These are phyloP conservation scores for Lipotes vexillifer DNA, from an alignment of 2,113 vertebrate species.

Conservation along the genomic window DNA sequence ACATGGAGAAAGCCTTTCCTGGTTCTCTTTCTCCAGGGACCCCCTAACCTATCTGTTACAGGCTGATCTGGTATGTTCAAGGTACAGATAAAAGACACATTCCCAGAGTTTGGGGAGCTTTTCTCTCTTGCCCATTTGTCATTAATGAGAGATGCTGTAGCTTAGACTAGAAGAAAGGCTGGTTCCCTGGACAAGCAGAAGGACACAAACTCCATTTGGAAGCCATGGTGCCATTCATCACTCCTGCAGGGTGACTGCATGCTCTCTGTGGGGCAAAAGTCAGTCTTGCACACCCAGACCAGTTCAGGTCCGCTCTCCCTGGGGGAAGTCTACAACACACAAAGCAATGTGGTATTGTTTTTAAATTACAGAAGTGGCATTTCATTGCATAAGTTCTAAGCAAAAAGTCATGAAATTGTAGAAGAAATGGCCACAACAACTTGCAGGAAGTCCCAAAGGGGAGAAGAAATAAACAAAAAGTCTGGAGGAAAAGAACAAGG, in stretches of 20 bases:
- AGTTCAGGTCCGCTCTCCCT: background rate
- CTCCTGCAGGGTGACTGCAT: background rate
- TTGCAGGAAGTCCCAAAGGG: background rate
- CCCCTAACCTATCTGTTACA: background rate
- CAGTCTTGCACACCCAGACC: background rate
- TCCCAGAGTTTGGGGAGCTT: background rate
- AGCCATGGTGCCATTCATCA: background rate
- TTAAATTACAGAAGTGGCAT: background rate
- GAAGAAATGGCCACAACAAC: background rate
- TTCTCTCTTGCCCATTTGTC: background rate
- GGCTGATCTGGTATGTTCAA: background rate
- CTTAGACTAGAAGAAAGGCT: background rate
- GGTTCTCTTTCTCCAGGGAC: background rate
- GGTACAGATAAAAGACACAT: background rate
- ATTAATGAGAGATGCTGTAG: background rate
- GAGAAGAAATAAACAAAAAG: background rate
- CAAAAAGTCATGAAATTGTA: background rate
- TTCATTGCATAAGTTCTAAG: background rate
- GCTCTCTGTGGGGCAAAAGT: background rate
- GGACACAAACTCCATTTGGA: too few relatives aligned
- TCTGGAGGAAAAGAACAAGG: background rate
- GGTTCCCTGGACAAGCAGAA: background rate
- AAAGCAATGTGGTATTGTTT: background rate
- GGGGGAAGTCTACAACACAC: background rate
- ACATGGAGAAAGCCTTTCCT: background rate